Base-by-base conservation (phyloP, 2,888 invertebrate genomes). In the Chrysolina oricalcia region DNA sequence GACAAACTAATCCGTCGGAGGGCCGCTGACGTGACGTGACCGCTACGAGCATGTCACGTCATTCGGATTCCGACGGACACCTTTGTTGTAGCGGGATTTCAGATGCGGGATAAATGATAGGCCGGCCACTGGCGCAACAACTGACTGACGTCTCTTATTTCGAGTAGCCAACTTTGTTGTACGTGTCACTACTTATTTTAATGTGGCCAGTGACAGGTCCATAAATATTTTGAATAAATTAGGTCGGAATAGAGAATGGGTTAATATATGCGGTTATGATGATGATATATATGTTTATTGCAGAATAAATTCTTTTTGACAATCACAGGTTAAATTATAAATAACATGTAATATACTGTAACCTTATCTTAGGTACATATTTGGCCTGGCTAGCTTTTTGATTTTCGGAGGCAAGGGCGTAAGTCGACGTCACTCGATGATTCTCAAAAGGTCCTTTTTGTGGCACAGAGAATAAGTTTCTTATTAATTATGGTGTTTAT, bases 11-110 rank as follows among this genome's bases (percentile, higher is more conserved):
- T 87, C 87, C 86, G 81, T 81, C 80, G 82, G 85, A 82, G 81
- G 77, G 67, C 82, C 86, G 86, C 84, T 84, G 86, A 87, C 86
- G 82, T 86, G 87, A 87, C 86, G 83, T 85, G 85, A 85, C 86
- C 86, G 86, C 86, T 84, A 83, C 83, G 81, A 81, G 83, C 85
- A 85, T 81, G 85, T 85, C 86, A 86, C 83, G 85, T 86, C 84
- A 79, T 81, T 82, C 80, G 82, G 83, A 86, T 87, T 84, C 85
- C 84, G 82, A 83, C 85, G 81, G 85, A 86, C 86, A 86, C 85
- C 85, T 86, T 84, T 86, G 84, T 85, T 85, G 81, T 65, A 74
- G 71, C 70, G 72, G 76, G 76, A 74, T 76, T 73, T 64, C 68
- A 70, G 72, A 75, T 63, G 75, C 73, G 50, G 72, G 73, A 73